Evolutionary conservation across 1,140 invertebrate genomes (phyloP).

Genomic region (Zelostemma sp.): DNA sequence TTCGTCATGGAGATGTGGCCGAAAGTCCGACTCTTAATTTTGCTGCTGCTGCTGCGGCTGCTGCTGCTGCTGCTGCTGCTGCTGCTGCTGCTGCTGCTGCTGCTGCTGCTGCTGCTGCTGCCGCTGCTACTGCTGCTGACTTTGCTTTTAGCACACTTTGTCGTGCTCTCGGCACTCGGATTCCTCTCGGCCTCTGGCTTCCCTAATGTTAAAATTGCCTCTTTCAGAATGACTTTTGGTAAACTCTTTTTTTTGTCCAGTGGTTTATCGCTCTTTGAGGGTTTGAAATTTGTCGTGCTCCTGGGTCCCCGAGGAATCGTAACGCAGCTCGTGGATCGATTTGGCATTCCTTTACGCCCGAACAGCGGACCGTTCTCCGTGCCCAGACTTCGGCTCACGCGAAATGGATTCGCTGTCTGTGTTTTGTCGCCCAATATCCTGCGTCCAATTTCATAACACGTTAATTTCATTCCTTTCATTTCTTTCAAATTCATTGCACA

Average conservation of each 20-base stretch:
- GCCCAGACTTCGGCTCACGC: constrained; percentile 42
- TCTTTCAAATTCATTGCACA: too few species aligned
- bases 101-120: too few species aligned
- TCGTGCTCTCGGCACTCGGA: constrained; percentile 22
- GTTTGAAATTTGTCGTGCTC: constrained; percentile 64
- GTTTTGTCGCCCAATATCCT: constrained; percentile 45
- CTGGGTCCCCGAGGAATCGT: constrained; percentile 55
- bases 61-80: too few species aligned
- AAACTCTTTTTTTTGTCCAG: constrained; percentile 53
- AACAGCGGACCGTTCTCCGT: constrained; percentile 51
- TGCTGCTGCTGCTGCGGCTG: too few species aligned
- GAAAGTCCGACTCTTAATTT: constrained; percentile 50
- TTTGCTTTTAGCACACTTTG: not conserved
- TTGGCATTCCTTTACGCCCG: constrained; percentile 41
- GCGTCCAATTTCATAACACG: constrained; percentile 32
- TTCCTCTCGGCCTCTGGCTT: constrained; percentile 16
- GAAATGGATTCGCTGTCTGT: constrained; percentile 56
- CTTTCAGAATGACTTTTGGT: constrained; percentile 58
- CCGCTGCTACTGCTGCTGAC: not conserved
- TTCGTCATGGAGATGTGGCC: constrained; percentile 60
- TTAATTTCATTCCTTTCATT: too few species aligned
- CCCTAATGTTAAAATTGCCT: constrained; percentile 63
- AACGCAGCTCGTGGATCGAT: constrained; percentile 41
- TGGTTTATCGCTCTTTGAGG: constrained; percentile 58
- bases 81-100: too few species aligned